Evolutionary conservation across 2,888 invertebrate genomes (phyloP).

Genomic region (Caenorhabditis imperialis): DNA sequence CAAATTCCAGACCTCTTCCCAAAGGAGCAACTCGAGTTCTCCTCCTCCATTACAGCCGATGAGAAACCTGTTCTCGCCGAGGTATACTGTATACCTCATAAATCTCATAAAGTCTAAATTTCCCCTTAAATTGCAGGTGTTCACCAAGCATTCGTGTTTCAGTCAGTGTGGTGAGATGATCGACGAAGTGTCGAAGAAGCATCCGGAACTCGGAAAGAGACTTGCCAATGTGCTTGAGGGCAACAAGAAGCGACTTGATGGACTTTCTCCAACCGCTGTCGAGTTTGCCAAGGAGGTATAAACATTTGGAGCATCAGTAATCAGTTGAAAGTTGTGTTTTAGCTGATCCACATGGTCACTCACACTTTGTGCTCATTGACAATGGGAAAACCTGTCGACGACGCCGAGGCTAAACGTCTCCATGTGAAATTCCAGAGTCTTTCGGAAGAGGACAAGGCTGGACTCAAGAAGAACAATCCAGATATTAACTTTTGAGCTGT

Average conservation of each 20-base stretch:
- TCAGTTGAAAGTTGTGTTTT: slow-evolving; percentile 16
- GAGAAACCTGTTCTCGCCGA: slow-evolving; percentile 56
- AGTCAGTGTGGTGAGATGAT: slow-evolving; percentile 62
- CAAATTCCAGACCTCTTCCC: slow-evolving; percentile 59
- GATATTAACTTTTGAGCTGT: slow-evolving; percentile 53
- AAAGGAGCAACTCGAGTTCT: slow-evolving; percentile 62
- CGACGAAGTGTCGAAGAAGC: slow-evolving; percentile 45
- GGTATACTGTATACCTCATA: slow-evolving; percentile 14
- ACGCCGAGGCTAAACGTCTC: slow-evolving; percentile 39
- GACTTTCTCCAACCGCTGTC: slow-evolving; percentile 54
- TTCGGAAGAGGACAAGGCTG: slow-evolving; percentile 49
- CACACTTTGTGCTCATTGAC: slow-evolving; percentile 54
- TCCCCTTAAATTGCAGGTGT: slow-evolving; percentile 44
- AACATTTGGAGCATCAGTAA: too few species aligned
- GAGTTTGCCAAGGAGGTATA: slow-evolving; percentile 54
- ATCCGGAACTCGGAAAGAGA: slow-evolving; percentile 49
- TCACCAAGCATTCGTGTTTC: slow-evolving; percentile 59
- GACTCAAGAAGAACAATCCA: slow-evolving; percentile 56
- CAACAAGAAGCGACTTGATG: slow-evolving; percentile 55
- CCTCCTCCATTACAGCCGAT: slow-evolving; percentile 53
- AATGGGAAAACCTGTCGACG: slow-evolving; percentile 38
- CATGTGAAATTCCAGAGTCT: slow-evolving; percentile 49
- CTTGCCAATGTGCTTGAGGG: slow-evolving; percentile 54
- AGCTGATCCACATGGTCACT: slow-evolving; percentile 59
- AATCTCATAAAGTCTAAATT: neutral